Base-by-base conservation (phyloP, 2,888 invertebrate genomes). In the Drosophila subquinaria region DNA sequence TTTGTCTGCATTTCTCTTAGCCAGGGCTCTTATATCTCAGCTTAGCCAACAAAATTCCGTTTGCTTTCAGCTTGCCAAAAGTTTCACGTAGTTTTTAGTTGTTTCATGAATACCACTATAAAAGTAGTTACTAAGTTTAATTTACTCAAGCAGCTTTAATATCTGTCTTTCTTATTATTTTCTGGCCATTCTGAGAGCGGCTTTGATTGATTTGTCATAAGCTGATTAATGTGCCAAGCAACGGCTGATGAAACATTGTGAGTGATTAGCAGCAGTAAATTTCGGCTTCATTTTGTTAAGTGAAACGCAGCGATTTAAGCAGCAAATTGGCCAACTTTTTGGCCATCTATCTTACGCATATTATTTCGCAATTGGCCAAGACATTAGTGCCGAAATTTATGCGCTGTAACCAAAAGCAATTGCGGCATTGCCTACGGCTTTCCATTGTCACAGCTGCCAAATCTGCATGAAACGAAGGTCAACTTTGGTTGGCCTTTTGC, bases 401-500 rank as follows among this genome's bases (percentile, higher is more conserved):
- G 63, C 60, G 33, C 38, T 15, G 17, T 13, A 40, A 40, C n/a
- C 42, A 56, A 47, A 15, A 48, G 59, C 36, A 65, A 71, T 45
- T 57, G 62, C 13, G 35, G 27, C 47, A 47, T 13, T 63, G 61
- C 20, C 59, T 20, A 23, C 8, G 43, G 61, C 62, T 59, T 62
- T 74, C 59, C 38, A 43, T 42, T 69, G 79, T 65, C 65, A 63
- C 66, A 73, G 69, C 53, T 62, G 71, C 56, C 50, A 56, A 59
- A 82, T 82, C 76, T 81, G 69, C 72, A 78, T 78, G 62, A 69
- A 70, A 82, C 65, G 72, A 72, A 73, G 86, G 86, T 73, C 68
- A 77, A 43, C 55, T 62, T 69, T 30, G 23, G 27, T 42, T 56
- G 52, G 20, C n/a, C 38, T 42, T 64, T 55, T 50, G 23, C 36